Evolutionary conservation across 2,113 vertebrate species (phyloP).

Genomic region (Myodes glareolus): DNA sequence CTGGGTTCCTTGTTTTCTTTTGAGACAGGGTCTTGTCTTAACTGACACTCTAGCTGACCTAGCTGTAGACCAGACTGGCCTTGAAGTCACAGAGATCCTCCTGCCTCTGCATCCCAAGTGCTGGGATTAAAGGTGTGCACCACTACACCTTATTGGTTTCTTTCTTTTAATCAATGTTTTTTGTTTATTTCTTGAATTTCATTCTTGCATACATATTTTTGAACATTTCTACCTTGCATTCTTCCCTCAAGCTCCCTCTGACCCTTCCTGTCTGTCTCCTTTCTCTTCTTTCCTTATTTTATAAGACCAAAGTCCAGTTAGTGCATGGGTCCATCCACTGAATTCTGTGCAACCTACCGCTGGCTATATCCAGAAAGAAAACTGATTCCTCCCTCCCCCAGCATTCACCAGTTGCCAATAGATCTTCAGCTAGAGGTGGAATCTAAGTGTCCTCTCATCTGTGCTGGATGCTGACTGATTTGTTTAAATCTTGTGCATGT

Average conservation of each 20-base stretch:
- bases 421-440: not conserved
- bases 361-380: not conserved
- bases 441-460: not conserved
- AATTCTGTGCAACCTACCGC: not conserved
- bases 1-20: not conserved
- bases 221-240: not conserved
- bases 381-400: not conserved
- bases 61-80: not conserved
- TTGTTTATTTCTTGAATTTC: not conserved
- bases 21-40: not conserved
- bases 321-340: not conserved
- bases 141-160: not conserved
- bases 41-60: not conserved
- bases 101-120: not conserved
- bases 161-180: not conserved
- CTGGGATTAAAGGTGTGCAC: not conserved
- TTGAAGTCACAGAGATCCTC: not conserved
- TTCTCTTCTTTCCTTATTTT: not conserved
- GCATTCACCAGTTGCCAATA: not conserved
- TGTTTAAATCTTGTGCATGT: not conserved
- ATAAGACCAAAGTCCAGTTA: not conserved
- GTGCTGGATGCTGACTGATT: not conserved
- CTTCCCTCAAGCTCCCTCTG: not conserved
- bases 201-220: not conserved
- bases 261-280: too few relatives aligned